Evolutionary conservation across 2,888 invertebrate species (phyloP).

Genomic region (Alloplasta piceator): DNA sequence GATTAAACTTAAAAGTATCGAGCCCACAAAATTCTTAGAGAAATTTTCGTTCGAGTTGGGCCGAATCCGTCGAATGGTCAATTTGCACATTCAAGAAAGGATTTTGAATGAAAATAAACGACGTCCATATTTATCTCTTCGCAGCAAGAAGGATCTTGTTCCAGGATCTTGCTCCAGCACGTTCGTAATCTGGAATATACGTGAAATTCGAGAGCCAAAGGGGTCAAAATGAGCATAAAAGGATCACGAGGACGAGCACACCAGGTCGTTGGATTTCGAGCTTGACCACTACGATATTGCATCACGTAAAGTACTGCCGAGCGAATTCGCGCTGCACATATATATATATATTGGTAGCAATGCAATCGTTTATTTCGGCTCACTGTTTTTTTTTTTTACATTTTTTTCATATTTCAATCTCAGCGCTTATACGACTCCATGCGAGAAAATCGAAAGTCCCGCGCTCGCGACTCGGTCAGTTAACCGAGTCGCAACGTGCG

Average conservation of each 20-base stretch:
- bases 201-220: conserved; percentile 50
- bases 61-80: too few relatives aligned
- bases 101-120: not conserved
- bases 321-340: conserved; percentile 19
- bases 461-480: conserved; percentile 49
- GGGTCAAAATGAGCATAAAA: conserved; percentile 40
- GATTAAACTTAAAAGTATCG: too few relatives aligned
- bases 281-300: conserved; percentile 20
- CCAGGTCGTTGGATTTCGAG: not conserved
- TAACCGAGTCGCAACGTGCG: conserved; percentile 38
- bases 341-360: conserved; percentile 42
- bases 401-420: conserved; percentile 16
- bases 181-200: conserved; percentile 50
- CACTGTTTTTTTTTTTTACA: conserved; percentile 22
- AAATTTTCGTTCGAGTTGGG: too few relatives aligned
- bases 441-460: conserved; percentile 54
- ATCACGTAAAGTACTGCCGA: conserved; percentile 13
- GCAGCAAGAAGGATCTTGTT: conserved; percentile 11
- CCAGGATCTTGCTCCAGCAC: not conserved
- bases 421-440: not conserved
- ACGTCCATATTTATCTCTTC: not conserved
- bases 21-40: too few relatives aligned
- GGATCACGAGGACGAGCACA: conserved; percentile 3
- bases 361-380: conserved; percentile 54
- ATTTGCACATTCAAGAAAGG: not conserved